Base-by-base conservation (phyloP, 2,113 vertebrate genomes). In the Anoplopoma fimbria region DNA sequence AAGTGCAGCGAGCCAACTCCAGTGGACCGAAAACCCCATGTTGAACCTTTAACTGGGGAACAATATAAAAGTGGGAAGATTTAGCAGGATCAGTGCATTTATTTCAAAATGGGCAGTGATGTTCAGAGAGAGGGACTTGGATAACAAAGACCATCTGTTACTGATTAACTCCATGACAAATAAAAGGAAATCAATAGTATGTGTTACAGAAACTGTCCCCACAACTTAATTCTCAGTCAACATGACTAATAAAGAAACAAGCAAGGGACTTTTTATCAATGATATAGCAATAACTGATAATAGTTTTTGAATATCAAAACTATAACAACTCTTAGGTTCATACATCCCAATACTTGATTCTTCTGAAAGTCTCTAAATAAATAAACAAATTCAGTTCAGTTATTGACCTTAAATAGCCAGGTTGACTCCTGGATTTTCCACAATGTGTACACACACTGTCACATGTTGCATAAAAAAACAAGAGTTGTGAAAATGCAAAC, bases 111-210 rank as follows among this genome's bases (percentile, higher is more conserved):
- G 3, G 2, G 62, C 6, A 27, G 40, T 36, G 58, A 61, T 65
- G 36, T 58, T 55, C 7, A 64, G 13, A 69, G 15, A 29, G 49
- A 33, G 34, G 63, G 64, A 25, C 27, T 58, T 49, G 17, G 78
- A 72, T 64, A 36, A 25, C 27, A 70, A 51, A 82, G 40, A 79
- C 9, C 14, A 51, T 13, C 40, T 62, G 91, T 82, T 81, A 95
- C 69, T 94, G 47, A 94, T 95, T 95, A 94, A 94, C 93, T 60
- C 64, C 9, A 71, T n/a, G 47, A 74, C 73, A 94, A 89, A 85
- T 76, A 92, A 85, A 86, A 64, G 25, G 14, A 69, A 38, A 90
- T 93, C 91, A 89, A 91, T 90, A 79, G 6, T 51, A n/a, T 49
- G 70, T 19, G 33, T 75, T 17, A 63, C 10, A 31, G 33, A 36